Base-by-base conservation (phyloP, 2,888 invertebrate species). In the Mimachlamys varia region DNA sequence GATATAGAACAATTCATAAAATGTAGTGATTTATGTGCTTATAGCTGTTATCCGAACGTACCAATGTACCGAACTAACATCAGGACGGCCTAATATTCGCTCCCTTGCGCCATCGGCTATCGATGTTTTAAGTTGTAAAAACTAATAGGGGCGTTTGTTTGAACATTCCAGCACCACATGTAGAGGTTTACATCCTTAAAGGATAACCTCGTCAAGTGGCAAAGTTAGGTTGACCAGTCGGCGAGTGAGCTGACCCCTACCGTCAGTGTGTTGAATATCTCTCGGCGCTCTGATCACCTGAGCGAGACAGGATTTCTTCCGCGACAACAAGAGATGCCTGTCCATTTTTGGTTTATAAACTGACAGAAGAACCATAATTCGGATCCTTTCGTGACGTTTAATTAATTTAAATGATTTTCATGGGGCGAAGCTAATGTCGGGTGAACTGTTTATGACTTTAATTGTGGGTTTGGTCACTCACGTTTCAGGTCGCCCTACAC, bases 371-470 rank as follows among this genome's bases (percentile, higher is more conserved):
- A 58, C 53, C 22, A 58, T 58, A n/a, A 58, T 19, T 58, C 58
- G 58, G 58, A 10, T 58, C 13, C 22, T n/a, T 58, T 58, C 58
- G n/a, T 58, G 58, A 58, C 58, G n/a, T 58, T 58, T 58, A 58
- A 58, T 58, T 58, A 58, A 58, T 58, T 58, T 58, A 58, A 58
- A 58, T 58, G 58, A 58, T 58, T 58, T 58, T 58, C 58, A 58
- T 58, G 58, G 10, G 58, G 58, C 58, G 58, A 58, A n/a, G n/a
- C 58, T 58, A 58, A 58, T 58, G 58, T 58, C 22, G n/a, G n/a
- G 58, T 58, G 58, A 58, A 58, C 22, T 58, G 58, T 58, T 58
- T 58, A 58, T 58, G 58, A 58, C 58, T 58, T 22, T 58, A 58
- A 58, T 58, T 22, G 22, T 58, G 58, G 58, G 58, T 58, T 58